Base-by-base conservation (phyloP, 2,888 invertebrate species). In the Eupithecia dodoneata region DNA sequence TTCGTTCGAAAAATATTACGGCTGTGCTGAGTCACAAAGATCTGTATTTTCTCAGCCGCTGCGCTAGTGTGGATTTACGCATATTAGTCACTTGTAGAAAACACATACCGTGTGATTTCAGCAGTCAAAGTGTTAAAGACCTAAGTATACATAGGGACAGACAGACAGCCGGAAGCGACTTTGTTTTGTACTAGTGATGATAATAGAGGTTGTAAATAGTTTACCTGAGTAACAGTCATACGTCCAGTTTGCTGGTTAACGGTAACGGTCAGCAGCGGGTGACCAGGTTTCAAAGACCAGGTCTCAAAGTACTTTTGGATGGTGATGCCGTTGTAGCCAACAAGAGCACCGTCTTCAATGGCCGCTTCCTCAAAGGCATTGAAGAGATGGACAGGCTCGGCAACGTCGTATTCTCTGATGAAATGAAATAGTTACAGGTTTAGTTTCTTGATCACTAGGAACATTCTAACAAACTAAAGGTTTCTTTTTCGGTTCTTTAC, bases 281-380 rank as follows among this genome's bases (percentile, higher is more conserved):
- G 96, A 2, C 97, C 96, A 75, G 95, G 90, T 82, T 96, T 95
- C 69, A 94, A 93, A 0, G 96, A 95, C 97, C 97, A 97, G 0
- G 95, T 91, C 75, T 89, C 93, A 88, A 96, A 96, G 83, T 96
- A 96, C 0, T 87, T 83, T 41, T 88, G 86, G 47, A 95, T 86
- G 1, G 91, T 88, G 72, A 96, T 81, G 74, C 91, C 88, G 2
- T 83, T 80, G 79, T 94, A 93, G 4, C 79, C 79, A 1, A 81
- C 52, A 6, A 95, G 80, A 0, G 95, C 91, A 5, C 81, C 77
- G 18, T 90, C 92, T 73, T 84, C 85, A 0, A 30, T 81, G 0
- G 91, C 87, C 4, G 94, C 94, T 79, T 87, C 88, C 74, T 95
- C 93, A 0, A 96, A 90, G 9, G 93, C 92, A 9, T 83, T 77